phyloP scores from a whole-genome alignment of 2,113 vertebrate species.

The Struthidea cinerea region DNA sequence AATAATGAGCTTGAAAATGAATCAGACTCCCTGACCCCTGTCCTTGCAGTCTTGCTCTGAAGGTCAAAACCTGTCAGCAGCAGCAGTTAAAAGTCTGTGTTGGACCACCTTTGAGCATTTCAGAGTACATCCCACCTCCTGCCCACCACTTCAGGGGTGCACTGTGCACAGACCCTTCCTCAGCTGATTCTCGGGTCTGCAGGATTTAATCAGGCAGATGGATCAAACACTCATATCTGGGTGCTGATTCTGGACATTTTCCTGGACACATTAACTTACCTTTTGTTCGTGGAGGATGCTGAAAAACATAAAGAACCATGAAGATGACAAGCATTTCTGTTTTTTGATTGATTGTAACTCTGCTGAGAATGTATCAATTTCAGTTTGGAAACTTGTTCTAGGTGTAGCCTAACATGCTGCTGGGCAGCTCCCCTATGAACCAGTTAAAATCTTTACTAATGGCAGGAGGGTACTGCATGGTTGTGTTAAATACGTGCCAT shows the following conservation, averaged over 20 bases:
- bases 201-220: not conserved
- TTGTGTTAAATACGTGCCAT: not conserved
- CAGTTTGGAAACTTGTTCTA: not conserved
- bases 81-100: not conserved
- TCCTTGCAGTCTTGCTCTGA: not conserved
- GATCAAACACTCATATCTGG: not conserved
- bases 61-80: not conserved
- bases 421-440: not conserved
- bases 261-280: not conserved
- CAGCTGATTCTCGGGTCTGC: not conserved
- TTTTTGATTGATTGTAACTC: not conserved
- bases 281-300: not conserved
- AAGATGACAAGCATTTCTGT: not conserved
- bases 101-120: not conserved
- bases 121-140: not conserved
- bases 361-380: not conserved
- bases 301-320: not conserved
- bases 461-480: not conserved
- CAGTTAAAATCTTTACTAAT: not conserved
- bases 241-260: not conserved
- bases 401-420: not conserved
- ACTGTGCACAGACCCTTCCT: not conserved
- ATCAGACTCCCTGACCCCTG: not conserved
- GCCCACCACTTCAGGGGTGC: no score
- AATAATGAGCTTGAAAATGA: constrained; percentile 2